Base-by-base conservation (phyloP, 2,888 invertebrate species). In the Drosophila austrosaltans region DNA sequence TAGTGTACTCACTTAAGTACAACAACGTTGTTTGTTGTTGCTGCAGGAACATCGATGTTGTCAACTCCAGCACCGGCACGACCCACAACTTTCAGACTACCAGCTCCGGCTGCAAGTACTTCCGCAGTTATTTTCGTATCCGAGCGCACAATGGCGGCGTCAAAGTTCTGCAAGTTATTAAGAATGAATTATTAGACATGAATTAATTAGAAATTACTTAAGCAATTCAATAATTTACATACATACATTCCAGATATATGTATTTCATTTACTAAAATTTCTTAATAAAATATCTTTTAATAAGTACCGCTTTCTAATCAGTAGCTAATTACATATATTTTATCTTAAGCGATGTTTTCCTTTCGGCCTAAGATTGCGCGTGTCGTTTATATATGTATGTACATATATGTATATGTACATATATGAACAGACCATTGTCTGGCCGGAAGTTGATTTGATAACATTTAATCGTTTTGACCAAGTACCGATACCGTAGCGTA, bases 61-160 rank as follows among this genome's bases (percentile, higher is more conserved):
- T 99, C 99, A 3, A 99, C 98, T 3, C 99, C 99, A 1, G 98
- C 99, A 5, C 99, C 99, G n/a, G 99, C 99, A 54, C 99, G 94
- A 12, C 98, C 99, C 53, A 99, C 96, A 20, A 98, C 96, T 93
- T 97, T 96, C 53, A 99, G 93, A 65, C 94, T 95, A 8, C 92
- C 92, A 1, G 93, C 93, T 1, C 95, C 96, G 1, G 95, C 95
- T 65, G 94, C 94, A 72, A 99, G 94, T 32, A 99, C 95, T 77
- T 97, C 97, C 64, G 95, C 95, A 1, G 98, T 98, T 65, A 99
- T 98, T 94, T 98, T 98, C 0, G 98, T 97, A 69, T 98, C 98
- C 4, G 98, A 98, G 20, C 99, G 94, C 1, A 99, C 98, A 79
- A 99, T 97, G 77, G 98, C 93, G 0, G 96, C 98, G 91, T 99